Conservation (phyloP, 1,140 invertebrate species). For the Lethrus apterus region DNA sequence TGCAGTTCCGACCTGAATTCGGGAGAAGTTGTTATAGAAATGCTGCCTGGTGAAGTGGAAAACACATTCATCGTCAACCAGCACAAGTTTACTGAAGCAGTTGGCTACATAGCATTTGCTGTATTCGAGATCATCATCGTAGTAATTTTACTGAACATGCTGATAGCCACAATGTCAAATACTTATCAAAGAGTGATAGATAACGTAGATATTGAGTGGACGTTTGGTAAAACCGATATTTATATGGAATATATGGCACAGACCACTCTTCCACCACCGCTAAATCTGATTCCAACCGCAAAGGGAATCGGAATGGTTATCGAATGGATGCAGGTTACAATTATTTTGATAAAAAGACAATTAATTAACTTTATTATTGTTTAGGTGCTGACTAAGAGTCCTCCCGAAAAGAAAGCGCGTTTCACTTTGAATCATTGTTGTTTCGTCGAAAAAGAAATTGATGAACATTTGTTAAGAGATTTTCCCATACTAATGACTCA, state of each 20-base stretch:
- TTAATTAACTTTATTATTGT: too few species aligned
- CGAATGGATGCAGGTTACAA: slow-evolving; percentile 42
- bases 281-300: slow-evolving; percentile 49
- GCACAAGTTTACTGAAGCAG: slow-evolving; percentile 52
- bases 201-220: slow-evolving; percentile 54
- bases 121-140: slow-evolving; percentile 61
- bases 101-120: slow-evolving; percentile 58
- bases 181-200: slow-evolving; percentile 60
- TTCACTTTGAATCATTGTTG: slow-evolving; percentile 42
- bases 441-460: slow-evolving; percentile 37
- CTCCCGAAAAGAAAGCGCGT: slow-evolving; percentile 33
- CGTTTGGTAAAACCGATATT: slow-evolving; percentile 51
- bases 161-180: slow-evolving; percentile 71
- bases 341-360: too few species aligned
- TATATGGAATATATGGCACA: slow-evolving; percentile 51
- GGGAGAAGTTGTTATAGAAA: slow-evolving; percentile 55
- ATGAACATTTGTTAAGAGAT: slow-evolving; percentile 30
- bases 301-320: slow-evolving; percentile 35
- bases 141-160: slow-evolving; percentile 68
- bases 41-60: slow-evolving; percentile 44
- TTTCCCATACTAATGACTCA: slow-evolving; percentile 47
- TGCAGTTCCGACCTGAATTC: slow-evolving; percentile 60
- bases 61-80: slow-evolving; percentile 44
- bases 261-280: slow-evolving; percentile 49
- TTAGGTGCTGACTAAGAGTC: slow-evolving; percentile 26